These are phyloP conservation scores for Pseudopipra pipra DNA, from an alignment of 2,113 vertebrate species.

Conservation along the genomic window DNA sequence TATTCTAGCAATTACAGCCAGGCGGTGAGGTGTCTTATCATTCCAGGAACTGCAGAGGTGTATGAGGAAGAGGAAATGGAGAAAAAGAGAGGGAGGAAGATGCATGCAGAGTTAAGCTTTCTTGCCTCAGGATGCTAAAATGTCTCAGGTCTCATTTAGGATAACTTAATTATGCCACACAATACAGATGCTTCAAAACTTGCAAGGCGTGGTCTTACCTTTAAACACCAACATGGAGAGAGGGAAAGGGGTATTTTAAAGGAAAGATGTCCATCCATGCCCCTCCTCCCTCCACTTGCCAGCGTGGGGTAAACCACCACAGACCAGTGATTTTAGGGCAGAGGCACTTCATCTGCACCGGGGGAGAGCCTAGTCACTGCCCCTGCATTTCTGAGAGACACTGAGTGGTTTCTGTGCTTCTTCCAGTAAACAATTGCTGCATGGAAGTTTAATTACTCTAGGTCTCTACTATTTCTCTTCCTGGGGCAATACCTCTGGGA, in stretches of 20 bases:
- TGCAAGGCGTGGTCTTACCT: slow-evolving; percentile 16
- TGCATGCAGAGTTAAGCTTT: background rate
- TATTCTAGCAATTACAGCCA: slow-evolving; percentile 48
- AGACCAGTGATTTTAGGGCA: background rate
- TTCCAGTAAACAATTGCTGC: slow-evolving; percentile 40
- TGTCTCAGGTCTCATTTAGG: slow-evolving; percentile 54
- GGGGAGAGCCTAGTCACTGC: background rate
- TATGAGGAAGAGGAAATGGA: slow-evolving; percentile 3
- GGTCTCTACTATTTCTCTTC: background rate
- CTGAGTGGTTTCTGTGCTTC: background rate
- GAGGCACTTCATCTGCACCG: background rate
- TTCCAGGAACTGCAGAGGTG: slow-evolving; percentile 53
- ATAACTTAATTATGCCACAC: slow-evolving; percentile 41
- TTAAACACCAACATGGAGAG: background rate
- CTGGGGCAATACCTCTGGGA: background rate
- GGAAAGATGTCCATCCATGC: background rate
- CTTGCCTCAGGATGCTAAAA: slow-evolving; percentile 56
- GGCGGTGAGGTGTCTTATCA: slow-evolving; percentile 13
- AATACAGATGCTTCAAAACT: slow-evolving; percentile 63
- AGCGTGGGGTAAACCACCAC: background rate
- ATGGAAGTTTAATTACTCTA: slow-evolving; percentile 30
- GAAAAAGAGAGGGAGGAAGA: slow-evolving; percentile 11
- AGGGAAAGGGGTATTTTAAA: slow-evolving; percentile 34
- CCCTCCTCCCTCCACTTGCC: background rate
- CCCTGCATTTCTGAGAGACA: background rate